Evolutionary conservation across 2,797 vertebrate species (phyloP), one percentile per base, ranked within the genome.

Genomic region (Triplophysa yarkandensis): DNA sequence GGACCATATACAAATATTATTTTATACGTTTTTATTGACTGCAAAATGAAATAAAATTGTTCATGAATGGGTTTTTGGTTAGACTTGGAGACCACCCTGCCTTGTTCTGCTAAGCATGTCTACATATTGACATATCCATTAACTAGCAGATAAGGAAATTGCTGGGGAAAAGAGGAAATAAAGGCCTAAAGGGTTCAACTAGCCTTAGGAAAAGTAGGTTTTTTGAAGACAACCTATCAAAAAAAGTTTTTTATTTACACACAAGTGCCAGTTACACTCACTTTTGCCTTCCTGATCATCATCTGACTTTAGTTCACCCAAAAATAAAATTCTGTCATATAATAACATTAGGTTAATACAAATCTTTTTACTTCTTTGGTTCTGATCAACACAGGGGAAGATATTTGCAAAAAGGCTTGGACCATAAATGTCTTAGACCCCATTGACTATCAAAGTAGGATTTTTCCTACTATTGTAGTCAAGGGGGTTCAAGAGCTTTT

Each of bases 21-120:
- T 6, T 4, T 6, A 2, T 25, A 54, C 25, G 13, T 1, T 4
- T 54, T 54, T 5, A 54, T 54, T 13, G 27, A 50, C 25, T 54
- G 21, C 11, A 25, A 54, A 54, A 6, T 27, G 0, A 13, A n/a
- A 23, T 13, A 23, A 11, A 25, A 25, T 25, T 52, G 21, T 52
- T 25, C 10, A 13, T 52, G 11, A 52, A 21, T 25, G 10, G 48
- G 9, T 13, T 13, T 52, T 25, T 25, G 23, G 4, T 52, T 4
- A 13, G 9, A 21, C 48, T 52, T 11, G 9, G 11, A 74, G 81
- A 83, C 80, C 81, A 82, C 71, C 57, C 74, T 8, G 63, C 32
- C 36, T 48, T 57, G 63, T 46, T 54, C 68, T 62, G 19, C n/a
- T 72, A 52, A 74, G 67, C 61, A 32, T 32, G 39, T 28, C 74